phyloP scores from a whole-genome alignment of 2,888 invertebrate genomes.

The Scaptomyza parva region DNA sequence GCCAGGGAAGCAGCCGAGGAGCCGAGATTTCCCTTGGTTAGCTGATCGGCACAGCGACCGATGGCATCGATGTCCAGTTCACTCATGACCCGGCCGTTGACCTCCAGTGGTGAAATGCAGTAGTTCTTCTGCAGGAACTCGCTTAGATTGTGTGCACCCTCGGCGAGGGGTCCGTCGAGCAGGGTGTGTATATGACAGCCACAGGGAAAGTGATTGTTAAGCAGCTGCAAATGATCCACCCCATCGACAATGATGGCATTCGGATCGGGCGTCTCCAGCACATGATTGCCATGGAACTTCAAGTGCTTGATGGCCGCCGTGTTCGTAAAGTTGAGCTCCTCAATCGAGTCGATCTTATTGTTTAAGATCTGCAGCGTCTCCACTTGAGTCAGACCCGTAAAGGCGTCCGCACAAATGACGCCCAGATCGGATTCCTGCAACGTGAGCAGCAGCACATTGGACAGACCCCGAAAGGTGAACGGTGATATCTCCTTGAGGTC shows the following conservation, averaged over 20 bases:
- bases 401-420: conserved; percentile 90
- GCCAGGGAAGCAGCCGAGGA: conserved; percentile 85
- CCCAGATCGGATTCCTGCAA: conserved; percentile 94
- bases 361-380: conserved; percentile 91
- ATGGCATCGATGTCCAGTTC: conserved; percentile 88
- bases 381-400: conserved; percentile 90
- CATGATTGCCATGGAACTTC: conserved; percentile 93
- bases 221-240: conserved; percentile 90
- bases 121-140: conserved; percentile 91
- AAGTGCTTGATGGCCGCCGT: conserved; percentile 90
- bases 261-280: conserved; percentile 90
- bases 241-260: conserved; percentile 89
- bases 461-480: conserved; percentile 91
- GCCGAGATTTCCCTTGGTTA: conserved; percentile 88
- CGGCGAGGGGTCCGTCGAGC: conserved; percentile 90
- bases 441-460: conserved; percentile 90
- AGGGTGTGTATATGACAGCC: conserved; percentile 93
- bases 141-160: conserved; percentile 87
- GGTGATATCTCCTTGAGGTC: conserved; percentile 90
- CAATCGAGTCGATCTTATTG: conserved; percentile 93
- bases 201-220: conserved; percentile 93
- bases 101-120: conserved; percentile 94
- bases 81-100: conserved; percentile 91
- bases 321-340: conserved; percentile 89
- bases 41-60: conserved; percentile 89